A percentile compares a stretch with the other conserved stretches of the same genome.
Conservation (phyloP, 2,797 vertebrate genomes). For the Clangula hyemalis region DNA sequence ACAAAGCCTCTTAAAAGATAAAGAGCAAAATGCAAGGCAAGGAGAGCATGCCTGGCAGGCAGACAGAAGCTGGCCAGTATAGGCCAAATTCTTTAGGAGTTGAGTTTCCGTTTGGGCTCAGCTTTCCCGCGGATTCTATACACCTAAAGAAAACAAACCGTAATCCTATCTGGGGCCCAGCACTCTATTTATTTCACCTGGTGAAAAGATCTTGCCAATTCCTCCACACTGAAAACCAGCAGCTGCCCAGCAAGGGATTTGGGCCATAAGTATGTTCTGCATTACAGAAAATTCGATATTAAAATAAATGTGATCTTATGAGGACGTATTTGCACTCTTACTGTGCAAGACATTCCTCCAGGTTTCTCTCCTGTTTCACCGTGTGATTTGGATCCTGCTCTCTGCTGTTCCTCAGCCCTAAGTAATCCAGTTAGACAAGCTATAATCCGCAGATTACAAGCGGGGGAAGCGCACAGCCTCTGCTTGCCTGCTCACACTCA, state of each 20-base stretch:
- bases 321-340: neutral
- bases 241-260: slow-evolving; percentile 66
- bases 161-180: slow-evolving; percentile 76
- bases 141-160: slow-evolving; percentile 79
- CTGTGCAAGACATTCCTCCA: neutral
- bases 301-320: slow-evolving; percentile 25
- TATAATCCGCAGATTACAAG: slow-evolving; percentile 52
- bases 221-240: slow-evolving; percentile 59
- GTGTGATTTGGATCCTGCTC: slow-evolving; percentile 32
- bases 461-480: fast-evolving
- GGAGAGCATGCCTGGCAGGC: slow-evolving; percentile 74
- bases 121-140: slow-evolving; percentile 73
- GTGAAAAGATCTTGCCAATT: slow-evolving; percentile 70
- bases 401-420: neutral
- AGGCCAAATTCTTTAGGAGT: slow-evolving; percentile 78
- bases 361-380: neutral
- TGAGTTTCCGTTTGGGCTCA: slow-evolving; percentile 78
- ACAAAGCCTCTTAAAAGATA: slow-evolving; percentile 75
- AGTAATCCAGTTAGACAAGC: slow-evolving; percentile 44
- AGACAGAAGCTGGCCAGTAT: slow-evolving; percentile 73
- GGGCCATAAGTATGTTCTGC: slow-evolving; percentile 65
- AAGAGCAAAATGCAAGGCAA: slow-evolving; percentile 60
- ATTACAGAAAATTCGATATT: slow-evolving; percentile 64
- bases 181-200: slow-evolving; percentile 77
- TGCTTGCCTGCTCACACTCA: fast-evolving